Evolutionary conservation across 2,888 invertebrate species (phyloP).

Genomic region (Eurytoma adleriae): DNA sequence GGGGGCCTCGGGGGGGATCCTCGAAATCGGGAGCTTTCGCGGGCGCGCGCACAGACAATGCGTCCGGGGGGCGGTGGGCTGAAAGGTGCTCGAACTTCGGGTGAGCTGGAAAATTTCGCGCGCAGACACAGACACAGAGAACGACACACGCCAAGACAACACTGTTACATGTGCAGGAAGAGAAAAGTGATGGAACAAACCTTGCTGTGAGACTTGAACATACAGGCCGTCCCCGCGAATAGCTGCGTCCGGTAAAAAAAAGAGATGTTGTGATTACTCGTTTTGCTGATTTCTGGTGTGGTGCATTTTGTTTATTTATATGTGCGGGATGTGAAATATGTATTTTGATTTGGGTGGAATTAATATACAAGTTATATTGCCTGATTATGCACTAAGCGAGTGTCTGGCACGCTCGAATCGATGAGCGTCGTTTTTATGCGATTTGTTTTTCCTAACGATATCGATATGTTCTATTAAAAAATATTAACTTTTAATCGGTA

Average conservation of each 20-base stretch:
- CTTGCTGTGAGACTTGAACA: conserved; percentile 76
- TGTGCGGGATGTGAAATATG: not conserved
- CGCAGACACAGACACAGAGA: not conserved
- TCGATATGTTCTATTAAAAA: too few species aligned
- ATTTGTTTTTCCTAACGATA: too few species aligned
- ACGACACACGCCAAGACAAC: not conserved
- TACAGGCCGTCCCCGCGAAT: conserved; percentile 78
- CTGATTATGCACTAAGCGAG: too few species aligned
- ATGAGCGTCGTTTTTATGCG: too few species aligned
- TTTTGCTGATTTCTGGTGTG: conserved; percentile 9
- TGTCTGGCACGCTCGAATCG: too few species aligned
- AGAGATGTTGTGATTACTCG: conserved; percentile 36
- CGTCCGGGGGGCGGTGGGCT: not conserved
- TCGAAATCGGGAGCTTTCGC: conserved; percentile 13
- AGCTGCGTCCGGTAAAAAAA: conserved; percentile 73
- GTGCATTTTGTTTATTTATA: not conserved
- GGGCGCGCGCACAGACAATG: not conserved
- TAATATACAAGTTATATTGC: too few species aligned
- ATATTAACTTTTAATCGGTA: not conserved
- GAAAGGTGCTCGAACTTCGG: not conserved
- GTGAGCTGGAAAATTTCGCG: not conserved
- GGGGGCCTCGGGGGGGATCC: not conserved
- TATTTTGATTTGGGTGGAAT: not conserved
- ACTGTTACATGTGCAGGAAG: conserved; percentile 24
- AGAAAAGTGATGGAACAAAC: conserved; percentile 69